Evolutionary conservation across 2,113 vertebrate species (phyloP), one percentile per base, ranked within the genome.

Genomic region (Callospermophilus lateralis): DNA sequence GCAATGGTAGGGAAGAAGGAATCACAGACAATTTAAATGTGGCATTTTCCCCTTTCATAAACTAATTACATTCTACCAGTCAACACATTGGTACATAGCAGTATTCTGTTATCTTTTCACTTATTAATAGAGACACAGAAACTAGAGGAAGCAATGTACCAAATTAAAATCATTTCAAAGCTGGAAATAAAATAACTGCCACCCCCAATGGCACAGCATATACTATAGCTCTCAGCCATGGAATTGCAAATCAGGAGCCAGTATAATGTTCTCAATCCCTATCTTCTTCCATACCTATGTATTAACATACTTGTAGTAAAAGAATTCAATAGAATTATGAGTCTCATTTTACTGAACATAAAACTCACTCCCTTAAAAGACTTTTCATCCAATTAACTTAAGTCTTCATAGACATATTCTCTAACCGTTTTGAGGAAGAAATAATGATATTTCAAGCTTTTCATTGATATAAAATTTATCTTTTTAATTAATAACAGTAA

Each of bases 321-420:
- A 87, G 0, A 85, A 90, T 39, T 88, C 34, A 84, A 20, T 42
- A 73, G 34, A 95, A 97, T 67, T 83, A 20, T 86, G 30, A 34
- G 24, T 51, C 30, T 86, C 37, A 83, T 86, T 93, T 94, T 93
- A 84, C 4, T 80, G 32, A 84, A 89, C 9, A 80, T 65, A 89
- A 95, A 97, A 89, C 16, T 67, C 34, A 17, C 0, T 72, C 81
- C 51, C 97, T 97, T 68, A 32, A 95, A 95, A 94, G 93, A 70
- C 39, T 28, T 84, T 89, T 93, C 70, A 93, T 84, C 37, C 16
- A 95, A 95, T 96, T 91, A 95, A 80, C 12, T 77, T 39, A 89
- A 85, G 11, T 89, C 48, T 63, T 73, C 37, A 84, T 8, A 74
- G 39, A 86, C 11, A 84, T 13, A 58, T 28, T 93, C 15, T 73